A percentile compares a stretch with the other conserved stretches of the same genome.
phyloP scores from a whole-genome alignment of 2,888 invertebrate species.

The Papilio protenor region DNA sequence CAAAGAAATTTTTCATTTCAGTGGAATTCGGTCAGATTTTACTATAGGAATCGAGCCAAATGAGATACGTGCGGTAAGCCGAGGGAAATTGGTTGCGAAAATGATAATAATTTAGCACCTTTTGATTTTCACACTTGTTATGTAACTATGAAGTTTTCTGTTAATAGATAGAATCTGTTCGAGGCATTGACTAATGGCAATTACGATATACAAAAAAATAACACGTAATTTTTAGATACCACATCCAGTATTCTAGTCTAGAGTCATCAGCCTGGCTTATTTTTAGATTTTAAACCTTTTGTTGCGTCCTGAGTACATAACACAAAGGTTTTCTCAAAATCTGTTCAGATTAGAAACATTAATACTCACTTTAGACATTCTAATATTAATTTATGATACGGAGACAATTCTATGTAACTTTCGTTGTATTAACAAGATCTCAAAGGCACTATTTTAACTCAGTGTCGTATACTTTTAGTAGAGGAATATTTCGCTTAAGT shows the following conservation, averaged over 20 bases:
- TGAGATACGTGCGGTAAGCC: slow-evolving; percentile 21
- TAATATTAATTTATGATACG: background rate
- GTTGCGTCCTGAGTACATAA: background rate
- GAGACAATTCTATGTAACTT: background rate
- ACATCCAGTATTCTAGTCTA: too few relatives aligned
- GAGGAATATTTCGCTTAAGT: background rate
- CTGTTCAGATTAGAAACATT: background rate
- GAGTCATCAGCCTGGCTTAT: background rate
- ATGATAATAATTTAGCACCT: slow-evolving; percentile 20
- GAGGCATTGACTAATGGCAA: background rate
- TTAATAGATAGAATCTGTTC: background rate
- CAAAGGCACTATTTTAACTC: background rate
- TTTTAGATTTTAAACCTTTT: background rate
- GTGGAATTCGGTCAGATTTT: background rate
- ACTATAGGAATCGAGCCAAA: background rate
- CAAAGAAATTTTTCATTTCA: background rate
- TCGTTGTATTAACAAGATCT: background rate
- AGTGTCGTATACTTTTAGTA: background rate
- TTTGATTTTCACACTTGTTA: slow-evolving; percentile 12
- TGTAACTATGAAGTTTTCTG: background rate
- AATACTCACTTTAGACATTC: background rate
- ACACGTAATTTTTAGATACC: too few relatives aligned
- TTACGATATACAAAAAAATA: background rate
- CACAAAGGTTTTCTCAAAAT: too few relatives aligned
- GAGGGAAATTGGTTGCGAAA: slow-evolving; percentile 8